A percentile compares a stretch with the other conserved stretches of the same genome.
phyloP scores from a whole-genome alignment of 1,140 invertebrate species.

The Panagrolaimus sp. region DNA sequence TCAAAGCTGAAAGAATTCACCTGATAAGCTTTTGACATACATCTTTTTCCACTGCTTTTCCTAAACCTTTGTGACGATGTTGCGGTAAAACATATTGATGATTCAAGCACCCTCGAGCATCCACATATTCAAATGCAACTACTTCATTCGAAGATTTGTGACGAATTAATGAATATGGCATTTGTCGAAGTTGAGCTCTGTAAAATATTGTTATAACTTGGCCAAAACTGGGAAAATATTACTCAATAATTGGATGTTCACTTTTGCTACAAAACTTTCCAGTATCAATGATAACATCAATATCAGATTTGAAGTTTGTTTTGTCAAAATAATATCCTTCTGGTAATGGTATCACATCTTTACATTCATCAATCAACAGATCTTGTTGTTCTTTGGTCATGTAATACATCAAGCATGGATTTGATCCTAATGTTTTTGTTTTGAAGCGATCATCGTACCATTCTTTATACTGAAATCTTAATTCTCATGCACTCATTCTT shows the following conservation, averaged over 20 bases:
- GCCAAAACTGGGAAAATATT: not conserved
- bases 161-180: not conserved
- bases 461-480: no score
- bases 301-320: not conserved
- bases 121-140: not conserved
- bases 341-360: not conserved
- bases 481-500: no score
- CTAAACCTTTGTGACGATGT: conserved; percentile 2
- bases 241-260: not conserved
- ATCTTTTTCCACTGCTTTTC: not conserved
- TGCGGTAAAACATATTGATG: not conserved
- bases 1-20: not conserved
- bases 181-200: not conserved
- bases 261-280: not conserved
- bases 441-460: no score
- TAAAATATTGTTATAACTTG: not conserved
- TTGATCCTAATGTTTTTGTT: no score
- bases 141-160: not conserved
- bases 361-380: not conserved
- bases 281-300: not conserved
- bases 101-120: not conserved
- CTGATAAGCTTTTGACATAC: not conserved
- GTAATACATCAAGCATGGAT: not conserved
- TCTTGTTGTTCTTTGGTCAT: conserved; percentile 4
- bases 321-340: not conserved